Base-by-base conservation (phyloP, 2,113 vertebrate species). In the Eptesicus fuscus region DNA sequence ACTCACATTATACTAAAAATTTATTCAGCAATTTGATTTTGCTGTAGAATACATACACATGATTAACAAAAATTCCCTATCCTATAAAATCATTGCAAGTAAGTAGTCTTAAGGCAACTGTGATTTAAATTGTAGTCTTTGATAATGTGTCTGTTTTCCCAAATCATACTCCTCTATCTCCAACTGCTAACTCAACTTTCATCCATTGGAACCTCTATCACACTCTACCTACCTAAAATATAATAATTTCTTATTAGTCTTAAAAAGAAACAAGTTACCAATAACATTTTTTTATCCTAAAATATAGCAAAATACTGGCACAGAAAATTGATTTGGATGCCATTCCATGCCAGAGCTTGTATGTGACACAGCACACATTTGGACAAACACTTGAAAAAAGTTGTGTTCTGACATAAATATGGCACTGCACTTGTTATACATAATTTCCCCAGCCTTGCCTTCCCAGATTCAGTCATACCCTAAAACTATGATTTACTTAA, bases 71-170 rank as follows among this genome's bases (percentile, higher is more conserved):
- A 37, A 13, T 16, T 51, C 20, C 28, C 12, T 63, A 22, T 28
- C 11, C 22, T 44, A 76, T 82, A 71, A 83, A 86, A 83, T 78
- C 10, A 90, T 40, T 83, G 17, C 35, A 86, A 65, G 30, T 67
- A 67, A 47, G 42, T 10, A 89, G 32, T 76, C 22, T 86, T 56
- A 59, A 70, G 42, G 7, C 20, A 53, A 91, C 6, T 70, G 23
- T 83, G 42, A 90, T 83, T 84, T 90, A 86, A 90, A 69, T 1
- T 59, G 37, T 78, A 83, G 35, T 90, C n/a, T 94, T 71, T 89
- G 30, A 67, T 23, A 53, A 89, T 35, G 80, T 51, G 6, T 91
- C 25, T 65, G 4, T 70, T 69, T 83, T 47, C 63, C 37, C 49
- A 90, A 84, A 92, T 56, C 87, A 56, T 73, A 90, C 32, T 63